Evolutionary conservation across 2,113 vertebrate species (phyloP), one percentile per base, ranked within the genome.

Genomic region (Monarcha castaneiventris): DNA sequence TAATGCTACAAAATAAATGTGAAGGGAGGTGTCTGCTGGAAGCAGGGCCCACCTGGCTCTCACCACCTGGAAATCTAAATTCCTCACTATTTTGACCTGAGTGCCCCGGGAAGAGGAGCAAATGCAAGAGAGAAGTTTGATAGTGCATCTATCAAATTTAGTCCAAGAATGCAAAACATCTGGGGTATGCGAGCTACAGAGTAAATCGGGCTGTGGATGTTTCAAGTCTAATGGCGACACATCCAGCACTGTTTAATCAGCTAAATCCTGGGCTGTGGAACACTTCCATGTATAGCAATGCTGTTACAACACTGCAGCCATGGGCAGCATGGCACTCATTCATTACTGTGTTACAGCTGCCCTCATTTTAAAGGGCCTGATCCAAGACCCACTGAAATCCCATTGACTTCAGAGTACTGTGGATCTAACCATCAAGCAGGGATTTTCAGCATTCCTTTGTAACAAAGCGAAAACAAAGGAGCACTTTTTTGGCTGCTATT

Each of bases 271-370:
- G 87, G 58, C 93, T 76, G 72, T 95, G 95, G 91, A 97, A 94
- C 87, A 93, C 87, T 96, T 96, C 96, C 97, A 96, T 97, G 97
- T 94, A 96, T 94, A 97, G 95, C 89, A 94, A 86, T 92, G 75
- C 85, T 77, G 69, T 74, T 90, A 74, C 20, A 93, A 76, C 69
- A 55, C 71, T 69, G 84, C 51, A 84, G 30, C 58, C 29, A 11
- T 25, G 83, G 58, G 75, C 67, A 93, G 80, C 75, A 81, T 75
- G 94, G 82, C 46, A 55, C 82, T 90, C 87, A 66, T 87, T 94
- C 87, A 37, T 73, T 84, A 69, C 10, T 92, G 56, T 79, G 32
- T n/a, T 84, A 54, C n/a, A 84, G 81, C 48, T 72, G 39, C 66
- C 37, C 39, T 72, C 59, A 51, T 71, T 89, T 88, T 84, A 56